Evolutionary conservation across 2,888 invertebrate species (phyloP), one percentile per base, ranked within the genome.

Genomic region (Toxonevra muliebris): DNA sequence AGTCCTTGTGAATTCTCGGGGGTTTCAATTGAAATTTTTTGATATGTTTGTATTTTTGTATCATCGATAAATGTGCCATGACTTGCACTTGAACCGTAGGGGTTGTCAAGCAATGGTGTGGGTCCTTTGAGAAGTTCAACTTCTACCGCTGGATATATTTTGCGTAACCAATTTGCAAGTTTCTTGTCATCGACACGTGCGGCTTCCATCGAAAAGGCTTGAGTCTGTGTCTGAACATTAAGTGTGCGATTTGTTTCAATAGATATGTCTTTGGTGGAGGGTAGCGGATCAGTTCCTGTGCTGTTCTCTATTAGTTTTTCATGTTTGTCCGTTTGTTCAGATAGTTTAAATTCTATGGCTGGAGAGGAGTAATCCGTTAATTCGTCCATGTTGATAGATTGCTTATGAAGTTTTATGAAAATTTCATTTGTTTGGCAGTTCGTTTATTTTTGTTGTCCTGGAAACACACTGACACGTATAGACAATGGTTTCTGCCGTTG

Each of bases 281-380:
- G 79, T 9, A 77, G 61, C 1, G 80, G 75, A 73, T 82, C 82
- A 0, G 82, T 85, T 43, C 76, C 78, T 1, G 79, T 81, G 58
- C 80, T 80, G 57, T 76, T 77, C 41, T 82, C 76, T 8, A 84
- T 80, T 40, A 81, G 75, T 11, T 79, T 79, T 55, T 80, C 81
- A 43, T 77, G 75, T 69, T 82, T 86, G 70, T 84, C 86, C 9
- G 81, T 75, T 68, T 82, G 84, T 80, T 85, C 85, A 43, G 84
- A 82, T 0, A 88, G 86, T 63, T 82, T 84, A 77, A 87, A 88
- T 61, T 87, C 88, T 19, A 87, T 82, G 65, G 87, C 84, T 52
- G 86, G 85, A 12, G 84, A 84, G 41, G 84, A 84, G 75, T 84
- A 86, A 65, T 85, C 83, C 50, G 82, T 82, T 68, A 88, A 85